phyloP scores from a whole-genome alignment of 37 sponge, comb jelly and placozoan genomes.

The Petrosia ficiformis region DNA sequence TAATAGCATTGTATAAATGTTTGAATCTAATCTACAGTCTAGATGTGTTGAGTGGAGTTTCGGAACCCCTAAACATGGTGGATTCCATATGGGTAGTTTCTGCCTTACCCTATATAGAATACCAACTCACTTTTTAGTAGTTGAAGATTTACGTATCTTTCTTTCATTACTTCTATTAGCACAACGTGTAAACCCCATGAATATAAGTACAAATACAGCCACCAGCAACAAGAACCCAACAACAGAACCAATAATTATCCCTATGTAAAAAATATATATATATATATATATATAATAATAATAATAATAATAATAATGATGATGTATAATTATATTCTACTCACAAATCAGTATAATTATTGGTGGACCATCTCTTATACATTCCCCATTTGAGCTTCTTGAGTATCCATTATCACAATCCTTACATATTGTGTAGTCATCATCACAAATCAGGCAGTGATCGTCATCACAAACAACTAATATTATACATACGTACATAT shows the following conservation, averaged over 20 bases:
- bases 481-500: too few species aligned
- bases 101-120: too few species aligned
- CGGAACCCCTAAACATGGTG: too few species aligned
- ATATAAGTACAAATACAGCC: background rate
- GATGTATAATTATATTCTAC: too few species aligned
- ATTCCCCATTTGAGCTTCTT: background rate
- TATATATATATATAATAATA: too few species aligned
- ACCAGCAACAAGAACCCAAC: background rate
- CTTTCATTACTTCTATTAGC: background rate
- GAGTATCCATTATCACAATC: background rate
- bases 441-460: background rate
- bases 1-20: too few species aligned
- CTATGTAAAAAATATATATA: background rate
- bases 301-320: too few species aligned
- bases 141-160: background rate
- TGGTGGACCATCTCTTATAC: background rate
- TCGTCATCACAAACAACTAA: too few species aligned
- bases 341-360: background rate
- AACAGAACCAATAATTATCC: background rate
- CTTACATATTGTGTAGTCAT: background rate
- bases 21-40: too few species aligned
- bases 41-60: too few species aligned
- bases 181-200: background rate
- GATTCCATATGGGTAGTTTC: too few species aligned
- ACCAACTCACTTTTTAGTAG: background rate